Percentiles rank a stretch among this genome's conserved stretches.
phyloP scores from a whole-genome alignment of 1,140 invertebrate genomes.

The Papilio machaon region DNA sequence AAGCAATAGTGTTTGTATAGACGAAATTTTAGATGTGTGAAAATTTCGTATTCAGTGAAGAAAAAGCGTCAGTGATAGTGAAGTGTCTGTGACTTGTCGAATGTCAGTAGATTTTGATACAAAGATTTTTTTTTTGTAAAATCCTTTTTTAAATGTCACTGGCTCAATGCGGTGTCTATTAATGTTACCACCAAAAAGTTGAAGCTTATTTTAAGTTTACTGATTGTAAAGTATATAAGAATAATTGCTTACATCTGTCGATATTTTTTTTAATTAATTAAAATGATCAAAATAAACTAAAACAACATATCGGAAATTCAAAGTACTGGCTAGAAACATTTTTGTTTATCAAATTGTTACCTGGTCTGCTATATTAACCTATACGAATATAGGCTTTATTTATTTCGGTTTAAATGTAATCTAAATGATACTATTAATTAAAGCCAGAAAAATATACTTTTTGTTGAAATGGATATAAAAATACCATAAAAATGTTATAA shows the following conservation, averaged over 20 bases:
- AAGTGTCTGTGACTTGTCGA: not conserved
- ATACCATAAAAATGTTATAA: slow-evolving; percentile 39
- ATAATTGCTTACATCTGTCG: not conserved
- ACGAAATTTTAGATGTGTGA: not conserved
- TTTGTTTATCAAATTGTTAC: too few relatives aligned
- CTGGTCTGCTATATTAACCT: too few relatives aligned
- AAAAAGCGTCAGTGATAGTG: slow-evolving; percentile 17
- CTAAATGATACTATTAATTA: not conserved
- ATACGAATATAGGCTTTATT: too few relatives aligned
- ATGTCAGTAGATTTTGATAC: not conserved
- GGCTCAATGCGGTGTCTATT: slow-evolving; percentile 23
- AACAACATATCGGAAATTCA: too few relatives aligned
- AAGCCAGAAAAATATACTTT: slow-evolving; percentile 31
- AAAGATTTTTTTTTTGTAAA: not conserved
- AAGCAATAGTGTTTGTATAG: too few relatives aligned
- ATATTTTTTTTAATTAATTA: not conserved
- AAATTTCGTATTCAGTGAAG: not conserved
- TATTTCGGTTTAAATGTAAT: too few relatives aligned
- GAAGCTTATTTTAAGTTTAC: slow-evolving; percentile 22
- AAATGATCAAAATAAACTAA: too few relatives aligned
- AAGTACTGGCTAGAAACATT: too few relatives aligned
- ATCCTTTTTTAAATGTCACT: slow-evolving; percentile 13
- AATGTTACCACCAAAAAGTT: slow-evolving; percentile 37
- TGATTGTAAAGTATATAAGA: not conserved
- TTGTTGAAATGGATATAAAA: not conserved